Evolutionary conservation across 2,797 vertebrate genomes (phyloP).

Genomic region (Bryconaethiops microstoma): DNA sequence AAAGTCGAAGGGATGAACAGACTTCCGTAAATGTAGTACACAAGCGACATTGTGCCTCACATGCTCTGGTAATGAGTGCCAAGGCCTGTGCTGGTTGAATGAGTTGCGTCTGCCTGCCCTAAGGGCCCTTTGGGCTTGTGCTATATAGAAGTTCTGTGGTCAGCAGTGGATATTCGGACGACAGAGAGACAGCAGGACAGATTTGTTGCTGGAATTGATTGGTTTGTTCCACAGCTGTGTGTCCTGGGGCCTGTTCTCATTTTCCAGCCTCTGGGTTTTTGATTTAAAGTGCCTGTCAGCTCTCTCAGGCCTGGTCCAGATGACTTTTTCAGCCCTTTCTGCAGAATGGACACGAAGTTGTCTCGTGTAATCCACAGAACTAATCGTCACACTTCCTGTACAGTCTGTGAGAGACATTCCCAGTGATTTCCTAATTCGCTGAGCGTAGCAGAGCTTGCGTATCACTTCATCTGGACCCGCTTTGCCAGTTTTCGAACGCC

Average conservation of each 20-base stretch:
- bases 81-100: not conserved
- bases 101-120: not conserved
- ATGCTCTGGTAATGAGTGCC: not conserved
- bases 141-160: not conserved
- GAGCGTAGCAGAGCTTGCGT: no score
- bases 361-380: no score
- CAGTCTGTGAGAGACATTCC: not conserved
- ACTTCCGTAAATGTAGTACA: not conserved
- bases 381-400: not conserved
- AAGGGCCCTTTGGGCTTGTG: not conserved
- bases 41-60: not conserved
- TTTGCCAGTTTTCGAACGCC: not conserved
- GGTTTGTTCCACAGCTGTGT: not conserved
- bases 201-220: not conserved
- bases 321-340: not conserved
- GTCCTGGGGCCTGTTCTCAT: no score
- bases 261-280: not conserved
- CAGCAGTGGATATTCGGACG: not conserved
- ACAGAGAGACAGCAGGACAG: not conserved
- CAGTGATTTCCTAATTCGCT: not conserved
- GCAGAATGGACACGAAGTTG: not conserved
- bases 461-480: no score
- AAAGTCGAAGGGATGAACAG: not conserved
- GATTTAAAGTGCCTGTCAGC: not conserved
- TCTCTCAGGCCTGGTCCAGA: no score